phyloP scores from a whole-genome alignment of 1,140 invertebrate genomes.

The Ips nitidus region DNA sequence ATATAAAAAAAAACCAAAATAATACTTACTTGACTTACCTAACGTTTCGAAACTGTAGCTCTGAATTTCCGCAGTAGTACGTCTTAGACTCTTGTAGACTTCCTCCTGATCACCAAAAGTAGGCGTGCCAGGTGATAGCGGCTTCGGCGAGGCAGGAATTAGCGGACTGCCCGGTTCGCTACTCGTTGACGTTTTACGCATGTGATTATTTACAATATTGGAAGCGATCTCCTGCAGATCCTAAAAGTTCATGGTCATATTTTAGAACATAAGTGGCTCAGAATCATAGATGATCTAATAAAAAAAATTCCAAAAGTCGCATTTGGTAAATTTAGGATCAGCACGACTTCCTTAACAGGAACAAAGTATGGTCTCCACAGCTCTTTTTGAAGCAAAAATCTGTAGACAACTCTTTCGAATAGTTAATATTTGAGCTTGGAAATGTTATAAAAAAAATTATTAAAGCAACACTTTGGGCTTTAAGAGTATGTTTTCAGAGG shows the following conservation, averaged over 20 bases:
- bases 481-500: too few relatives aligned
- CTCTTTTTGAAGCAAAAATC: too few relatives aligned
- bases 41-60: conserved; percentile 76
- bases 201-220: conserved; percentile 79
- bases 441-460: too few relatives aligned
- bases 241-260: background rate
- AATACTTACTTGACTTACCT: conserved; percentile 39
- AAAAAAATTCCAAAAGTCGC: too few relatives aligned
- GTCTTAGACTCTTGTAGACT: conserved; percentile 81
- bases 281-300: too few relatives aligned
- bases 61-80: conserved; percentile 92
- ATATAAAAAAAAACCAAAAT: background rate
- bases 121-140: conserved; percentile 55
- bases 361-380: too few relatives aligned
- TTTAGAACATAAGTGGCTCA: background rate
- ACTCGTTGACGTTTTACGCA: conserved; percentile 65
- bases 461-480: too few relatives aligned
- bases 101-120: conserved; percentile 77
- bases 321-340: too few relatives aligned
- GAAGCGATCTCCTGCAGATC: conserved; percentile 80
- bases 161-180: conserved; percentile 54
- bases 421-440: too few relatives aligned
- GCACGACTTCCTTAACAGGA: too few relatives aligned
- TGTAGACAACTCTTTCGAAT: too few relatives aligned
- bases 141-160: conserved; percentile 43